Evolutionary conservation across 2,797 vertebrate species (phyloP).

Genomic region (Oophaga sylvatica): DNA sequence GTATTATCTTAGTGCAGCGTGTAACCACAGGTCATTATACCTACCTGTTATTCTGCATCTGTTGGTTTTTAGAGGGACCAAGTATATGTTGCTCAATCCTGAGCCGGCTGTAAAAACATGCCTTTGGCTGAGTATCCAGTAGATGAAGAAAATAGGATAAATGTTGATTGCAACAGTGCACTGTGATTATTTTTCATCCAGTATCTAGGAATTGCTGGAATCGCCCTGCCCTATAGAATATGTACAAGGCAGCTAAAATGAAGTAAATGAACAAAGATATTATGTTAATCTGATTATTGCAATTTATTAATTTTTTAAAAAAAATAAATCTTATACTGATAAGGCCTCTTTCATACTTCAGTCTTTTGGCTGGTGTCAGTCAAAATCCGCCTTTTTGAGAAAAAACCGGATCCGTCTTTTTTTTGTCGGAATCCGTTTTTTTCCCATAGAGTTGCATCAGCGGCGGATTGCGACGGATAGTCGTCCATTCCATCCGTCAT

Average conservation of each 20-base stretch:
- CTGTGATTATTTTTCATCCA: not conserved
- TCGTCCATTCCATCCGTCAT: too few relatives aligned
- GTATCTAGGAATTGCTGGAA: not conserved
- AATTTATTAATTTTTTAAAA: not conserved
- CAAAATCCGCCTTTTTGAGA: too few relatives aligned
- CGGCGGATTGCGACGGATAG: too few relatives aligned
- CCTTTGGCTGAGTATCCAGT: not conserved
- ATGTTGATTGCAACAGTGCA: not conserved
- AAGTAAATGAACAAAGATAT: not conserved
- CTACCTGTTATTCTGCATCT: slow-evolving; percentile 1
- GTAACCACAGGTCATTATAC: not conserved
- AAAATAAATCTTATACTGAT: not conserved
- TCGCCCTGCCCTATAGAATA: too few relatives aligned
- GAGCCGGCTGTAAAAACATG: not conserved
- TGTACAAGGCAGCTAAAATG: slow-evolving; percentile 18
- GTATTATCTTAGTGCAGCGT: not conserved
- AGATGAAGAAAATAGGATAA: not conserved
- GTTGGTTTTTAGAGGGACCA: not conserved
- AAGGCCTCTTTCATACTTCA: too few relatives aligned
- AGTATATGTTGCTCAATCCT: not conserved
- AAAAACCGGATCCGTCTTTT: too few relatives aligned
- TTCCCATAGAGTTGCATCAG: too few relatives aligned
- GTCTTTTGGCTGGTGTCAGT: too few relatives aligned
- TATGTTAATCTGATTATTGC: not conserved
- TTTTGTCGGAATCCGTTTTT: too few relatives aligned